Percentiles rank a stretch among this genome's conserved stretches.
phyloP scores from a whole-genome alignment of 2,113 vertebrate genomes.

The Ictalurus furcatus region DNA sequence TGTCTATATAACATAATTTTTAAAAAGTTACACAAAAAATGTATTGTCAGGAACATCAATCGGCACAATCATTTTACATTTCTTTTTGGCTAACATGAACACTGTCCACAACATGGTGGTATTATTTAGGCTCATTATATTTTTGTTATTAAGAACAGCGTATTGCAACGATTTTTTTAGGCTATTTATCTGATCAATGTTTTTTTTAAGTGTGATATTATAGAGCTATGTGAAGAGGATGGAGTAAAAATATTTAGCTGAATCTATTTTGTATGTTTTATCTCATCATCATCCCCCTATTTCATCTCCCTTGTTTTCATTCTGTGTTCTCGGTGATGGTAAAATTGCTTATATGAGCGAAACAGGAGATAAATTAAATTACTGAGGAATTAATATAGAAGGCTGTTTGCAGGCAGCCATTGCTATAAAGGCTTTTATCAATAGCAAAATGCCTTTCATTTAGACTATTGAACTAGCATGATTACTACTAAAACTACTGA shows the following conservation, averaged over 20 bases:
- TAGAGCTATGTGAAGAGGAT: background rate
- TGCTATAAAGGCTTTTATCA: slow-evolving; percentile 1
- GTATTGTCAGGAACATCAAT: background rate
- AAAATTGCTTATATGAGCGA: background rate
- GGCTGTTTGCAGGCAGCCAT: background rate
- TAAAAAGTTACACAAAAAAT: background rate
- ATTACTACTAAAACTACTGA: background rate
- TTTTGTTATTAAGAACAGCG: background rate
- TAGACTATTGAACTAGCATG: slow-evolving; percentile 10
- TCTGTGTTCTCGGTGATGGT: background rate
- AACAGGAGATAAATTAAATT: background rate
- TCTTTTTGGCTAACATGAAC: background rate
- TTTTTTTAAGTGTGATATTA: background rate
- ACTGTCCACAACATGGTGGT: background rate
- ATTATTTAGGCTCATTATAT: background rate
- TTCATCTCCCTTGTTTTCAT: background rate
- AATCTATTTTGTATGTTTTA: background rate
- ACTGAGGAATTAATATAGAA: slow-evolving; percentile 10
- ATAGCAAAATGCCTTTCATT: background rate
- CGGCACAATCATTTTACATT: background rate
- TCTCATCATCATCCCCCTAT: background rate
- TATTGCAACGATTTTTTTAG: background rate
- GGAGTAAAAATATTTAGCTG: background rate
- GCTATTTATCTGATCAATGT: background rate
- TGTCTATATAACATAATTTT: background rate